Base-by-base conservation (phyloP, 2,113 vertebrate species). In the Phrynosoma platyrhinos region DNA sequence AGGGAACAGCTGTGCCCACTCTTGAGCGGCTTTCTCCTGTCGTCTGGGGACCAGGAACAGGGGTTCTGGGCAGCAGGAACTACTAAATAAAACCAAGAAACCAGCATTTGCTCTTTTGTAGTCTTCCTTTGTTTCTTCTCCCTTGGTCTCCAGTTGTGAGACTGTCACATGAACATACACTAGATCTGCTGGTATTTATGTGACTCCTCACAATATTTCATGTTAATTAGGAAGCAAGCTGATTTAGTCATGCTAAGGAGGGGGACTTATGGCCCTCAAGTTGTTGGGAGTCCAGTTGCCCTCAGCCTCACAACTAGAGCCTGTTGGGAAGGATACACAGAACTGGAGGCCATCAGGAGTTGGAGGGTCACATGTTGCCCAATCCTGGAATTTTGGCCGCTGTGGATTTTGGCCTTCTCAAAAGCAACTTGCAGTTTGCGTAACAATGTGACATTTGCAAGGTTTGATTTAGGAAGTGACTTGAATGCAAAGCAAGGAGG, bases 81-180 rank as follows among this genome's bases (percentile, higher is more conserved):
- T 75, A 74, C 83, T 87, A 87, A 87, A 87, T 84, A 85, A 87
- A 77, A 84, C 36, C 58, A 58, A 83, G 84, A 90, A 90, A 86
- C 84, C 84, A 86, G 85, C 79, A 53, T 55, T 58, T 36, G 32
- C 42, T 55, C 18, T 84, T 58, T 30, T 55, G 78, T 81, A 53
- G 32, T 21, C 9, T 74, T 81, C 86, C 81, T 87, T 68, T 16
- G 7, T 77, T 77, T 78, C 74, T 52, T n/a, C 23, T 78, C 23
- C 55, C 66, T 78, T 87, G 66, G 23, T 62, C 62, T 81, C 68
- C 27, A 42, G 42, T 25, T 53, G 47, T 20, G 23, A 27, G 20
- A 40, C 21, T 68, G 20, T 53, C 27, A 30, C 42, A 40, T 3
- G 32, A 53, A 27, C 13, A 23, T 47, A 52, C 82, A 53, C 6